Conservation (phyloP, 1,140 invertebrate genomes). For the Antheraea mylitta region DNA sequence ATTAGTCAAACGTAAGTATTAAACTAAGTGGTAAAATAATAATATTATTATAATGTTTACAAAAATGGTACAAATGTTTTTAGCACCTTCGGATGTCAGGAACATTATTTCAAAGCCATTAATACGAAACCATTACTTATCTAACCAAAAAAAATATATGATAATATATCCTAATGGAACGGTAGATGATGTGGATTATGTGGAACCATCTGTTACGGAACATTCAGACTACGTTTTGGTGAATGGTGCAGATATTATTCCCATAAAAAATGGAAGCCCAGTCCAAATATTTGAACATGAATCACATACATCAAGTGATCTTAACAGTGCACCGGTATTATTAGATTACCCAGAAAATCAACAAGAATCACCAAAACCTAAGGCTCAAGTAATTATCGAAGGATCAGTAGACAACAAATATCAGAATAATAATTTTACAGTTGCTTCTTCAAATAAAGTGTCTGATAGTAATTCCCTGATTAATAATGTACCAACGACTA, state of each 20-base stretch:
- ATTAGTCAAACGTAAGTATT: not conserved
- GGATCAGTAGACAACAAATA: not conserved
- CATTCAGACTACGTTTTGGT: conserved; percentile 39
- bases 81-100: not conserved
- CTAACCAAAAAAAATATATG: conserved; percentile 34
- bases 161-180: conserved; percentile 44
- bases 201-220: conserved; percentile 28
- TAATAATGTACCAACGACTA: not conserved
- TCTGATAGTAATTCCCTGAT: not conserved
- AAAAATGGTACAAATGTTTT: not conserved
- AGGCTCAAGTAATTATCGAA: not conserved
- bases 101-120: conserved; percentile 10
- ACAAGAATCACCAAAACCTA: not conserved
- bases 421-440: not conserved
- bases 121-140: conserved; percentile 22
- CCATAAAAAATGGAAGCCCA: conserved; percentile 4
- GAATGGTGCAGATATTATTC: conserved; percentile 29
- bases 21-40: not conserved
- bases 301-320: not conserved
- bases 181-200: conserved; percentile 39
- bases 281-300: not conserved
- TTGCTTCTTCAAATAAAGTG: not conserved
- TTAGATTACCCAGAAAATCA: not conserved
- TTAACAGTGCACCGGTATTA: not conserved
- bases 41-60: not conserved